Base-by-base conservation (phyloP, 2,113 vertebrate genomes). In the Barnardius zonarius region DNA sequence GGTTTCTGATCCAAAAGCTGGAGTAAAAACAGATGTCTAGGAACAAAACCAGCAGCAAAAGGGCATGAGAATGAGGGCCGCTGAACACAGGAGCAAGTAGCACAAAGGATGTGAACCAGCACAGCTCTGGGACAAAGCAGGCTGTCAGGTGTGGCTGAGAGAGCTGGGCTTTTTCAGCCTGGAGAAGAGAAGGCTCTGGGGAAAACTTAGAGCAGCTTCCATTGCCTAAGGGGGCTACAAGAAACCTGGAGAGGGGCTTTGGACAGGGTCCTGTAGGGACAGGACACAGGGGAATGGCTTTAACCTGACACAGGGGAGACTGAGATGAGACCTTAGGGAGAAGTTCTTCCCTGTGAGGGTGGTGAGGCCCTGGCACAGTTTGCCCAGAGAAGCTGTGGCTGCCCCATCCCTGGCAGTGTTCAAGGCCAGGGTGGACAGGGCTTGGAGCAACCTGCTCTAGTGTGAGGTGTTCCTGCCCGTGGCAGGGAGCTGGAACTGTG, bases 21-120 rank as follows among this genome's bases (percentile, higher is more conserved):
- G 99, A 6, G 98, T 99, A 37, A 99, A 99, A 95, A 99, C 98
- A 1, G 99, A 99, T 1, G 99, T 99, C 99, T 99, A 85, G n/a
- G 62, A 94, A 85, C 19, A 90, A 35, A 52, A 46, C 18, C 5
- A 76, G 33, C 33, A 13, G 1, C 14, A 48, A 9, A 43, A 39
- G 3, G 8, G 19, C 0, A 0, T 4, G 7, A 83, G 23, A 6
- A 0, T 4, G 9, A 73, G 35, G 13, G 33, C 8, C 4, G 8
- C 31, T 18, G 9, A 3, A 7, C 31, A 43, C 11, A 3, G 2
- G 0, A 0, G 39, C 39, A 18, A 20, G 3, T 9, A n/a, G 13
- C 27, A 25, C 6, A 8, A 28, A 5, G 11, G 44, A 22, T 11
- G 4, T 5, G 20, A 24, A 12, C 5, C 14, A 11, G 59, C 48